Evolutionary conservation across 2,888 invertebrate species (phyloP).

Genomic region (Drosophila gaucha): DNA sequence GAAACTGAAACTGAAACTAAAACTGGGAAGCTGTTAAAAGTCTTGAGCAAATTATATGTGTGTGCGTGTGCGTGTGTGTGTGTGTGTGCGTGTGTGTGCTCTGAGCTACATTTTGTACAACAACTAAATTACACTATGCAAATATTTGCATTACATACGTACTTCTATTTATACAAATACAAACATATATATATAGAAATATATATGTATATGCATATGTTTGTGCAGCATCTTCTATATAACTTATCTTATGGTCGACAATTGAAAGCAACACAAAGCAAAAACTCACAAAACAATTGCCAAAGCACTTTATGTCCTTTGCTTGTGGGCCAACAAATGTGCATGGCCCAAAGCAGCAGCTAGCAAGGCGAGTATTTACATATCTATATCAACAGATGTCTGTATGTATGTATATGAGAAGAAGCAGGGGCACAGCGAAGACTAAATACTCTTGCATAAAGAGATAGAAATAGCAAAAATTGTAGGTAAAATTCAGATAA

Average conservation of each 20-base stretch:
- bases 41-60: conserved; percentile 59
- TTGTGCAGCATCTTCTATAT: conserved; percentile 2
- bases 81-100: conserved; percentile 15
- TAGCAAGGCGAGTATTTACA: not conserved
- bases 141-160: conserved; percentile 63
- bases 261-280: conserved; percentile 68
- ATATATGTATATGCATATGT: not conserved
- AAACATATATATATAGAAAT: conserved; percentile 2
- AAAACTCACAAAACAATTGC: conserved; percentile 57
- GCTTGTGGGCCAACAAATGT: conserved; percentile 36
- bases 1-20: conserved; percentile 38
- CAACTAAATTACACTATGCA: conserved; percentile 77
- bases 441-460: too few species aligned
- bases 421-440: too few species aligned
- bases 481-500: too few species aligned
- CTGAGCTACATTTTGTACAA: conserved; percentile 57
- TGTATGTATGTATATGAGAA: not conserved
- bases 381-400: not conserved
- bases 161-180: conserved; percentile 22
- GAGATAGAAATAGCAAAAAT: too few species aligned
- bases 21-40: conserved; percentile 56
- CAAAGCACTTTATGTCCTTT: conserved; percentile 46
- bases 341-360: conserved; percentile 6
- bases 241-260: conserved; percentile 46
- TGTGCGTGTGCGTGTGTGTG: not conserved